These are phyloP conservation scores for Ibycter americanus DNA, from an alignment of 2,797 vertebrate genomes.

Conservation along the genomic window DNA sequence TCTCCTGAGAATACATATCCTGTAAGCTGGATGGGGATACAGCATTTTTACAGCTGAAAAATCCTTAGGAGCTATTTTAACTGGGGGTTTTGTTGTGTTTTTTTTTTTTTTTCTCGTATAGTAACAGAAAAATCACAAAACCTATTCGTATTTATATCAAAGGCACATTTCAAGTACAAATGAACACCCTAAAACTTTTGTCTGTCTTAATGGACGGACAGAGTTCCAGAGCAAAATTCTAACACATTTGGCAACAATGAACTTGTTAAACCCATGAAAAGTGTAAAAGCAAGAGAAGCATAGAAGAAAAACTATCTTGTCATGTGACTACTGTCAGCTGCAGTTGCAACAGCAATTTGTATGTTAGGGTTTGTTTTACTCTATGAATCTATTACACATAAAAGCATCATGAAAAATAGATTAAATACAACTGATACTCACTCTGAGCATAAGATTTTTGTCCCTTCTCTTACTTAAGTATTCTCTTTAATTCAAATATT, in stretches of 20 bases:
- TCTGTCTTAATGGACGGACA: background rate
- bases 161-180: background rate
- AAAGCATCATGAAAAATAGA: background rate
- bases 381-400: background rate
- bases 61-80: background rate
- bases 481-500: background rate
- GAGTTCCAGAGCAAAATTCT: background rate
- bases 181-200: background rate
- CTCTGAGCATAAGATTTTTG: background rate
- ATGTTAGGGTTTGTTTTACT: background rate
- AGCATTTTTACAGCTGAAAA: background rate
- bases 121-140: background rate
- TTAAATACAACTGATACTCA: background rate
- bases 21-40: rapidly evolving
- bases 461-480: background rate
- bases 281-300: background rate
- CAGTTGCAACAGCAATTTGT: background rate
- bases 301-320: background rate
- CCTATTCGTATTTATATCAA: background rate
- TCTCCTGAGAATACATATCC: background rate
- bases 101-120: background rate
- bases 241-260: background rate
- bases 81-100: background rate
- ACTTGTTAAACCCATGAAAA: background rate
- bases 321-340: background rate